Percentiles rank a stretch among this genome's conserved stretches.
Evolutionary conservation across 2,888 invertebrate species (phyloP).

Genomic region (Eupeodes luniger): DNA sequence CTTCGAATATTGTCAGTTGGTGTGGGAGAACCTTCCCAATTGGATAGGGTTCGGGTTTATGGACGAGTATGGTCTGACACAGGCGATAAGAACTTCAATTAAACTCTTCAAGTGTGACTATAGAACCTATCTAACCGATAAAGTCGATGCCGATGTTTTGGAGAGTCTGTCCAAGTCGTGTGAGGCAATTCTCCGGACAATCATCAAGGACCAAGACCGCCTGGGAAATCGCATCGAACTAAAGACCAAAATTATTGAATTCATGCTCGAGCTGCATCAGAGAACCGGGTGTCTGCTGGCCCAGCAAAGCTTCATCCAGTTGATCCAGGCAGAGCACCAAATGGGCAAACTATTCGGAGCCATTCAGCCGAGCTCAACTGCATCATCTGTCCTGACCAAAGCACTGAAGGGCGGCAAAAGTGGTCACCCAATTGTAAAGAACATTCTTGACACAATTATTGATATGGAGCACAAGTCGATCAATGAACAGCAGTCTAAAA

Average conservation of each 20-base stretch:
- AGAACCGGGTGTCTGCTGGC: conserved; percentile 17
- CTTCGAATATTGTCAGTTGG: conserved; percentile 57
- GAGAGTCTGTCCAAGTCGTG: conserved; percentile 40
- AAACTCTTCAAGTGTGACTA: conserved; percentile 53
- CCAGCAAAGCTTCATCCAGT: conserved; percentile 4
- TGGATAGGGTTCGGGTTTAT: conserved; percentile 45
- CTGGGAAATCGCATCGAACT: conserved; percentile 27
- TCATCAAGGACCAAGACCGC: conserved; percentile 33
- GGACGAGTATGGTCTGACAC: conserved; percentile 45
- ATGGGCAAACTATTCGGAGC: conserved; percentile 29
- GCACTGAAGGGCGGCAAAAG: conserved; percentile 4
- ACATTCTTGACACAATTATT: conserved; percentile 29
- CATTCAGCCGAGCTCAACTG: not conserved
- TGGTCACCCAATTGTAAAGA: conserved; percentile 7
- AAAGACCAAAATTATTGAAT: conserved; percentile 42
- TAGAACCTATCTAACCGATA: conserved; percentile 30
- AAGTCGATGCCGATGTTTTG: conserved; percentile 15
- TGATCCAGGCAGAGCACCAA: conserved; percentile 30
- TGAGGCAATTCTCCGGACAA: conserved; percentile 22
- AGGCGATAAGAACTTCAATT: conserved; percentile 19
- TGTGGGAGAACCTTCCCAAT: conserved; percentile 57
- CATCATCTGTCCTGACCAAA: conserved; percentile 15
- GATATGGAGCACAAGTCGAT: conserved; percentile 52
- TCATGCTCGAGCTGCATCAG: conserved; percentile 31
- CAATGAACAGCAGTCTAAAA: conserved; percentile 24